Evolutionary conservation across 2,797 vertebrate species (phyloP), one percentile per base, ranked within the genome.

Genomic region (Pterois miles): DNA sequence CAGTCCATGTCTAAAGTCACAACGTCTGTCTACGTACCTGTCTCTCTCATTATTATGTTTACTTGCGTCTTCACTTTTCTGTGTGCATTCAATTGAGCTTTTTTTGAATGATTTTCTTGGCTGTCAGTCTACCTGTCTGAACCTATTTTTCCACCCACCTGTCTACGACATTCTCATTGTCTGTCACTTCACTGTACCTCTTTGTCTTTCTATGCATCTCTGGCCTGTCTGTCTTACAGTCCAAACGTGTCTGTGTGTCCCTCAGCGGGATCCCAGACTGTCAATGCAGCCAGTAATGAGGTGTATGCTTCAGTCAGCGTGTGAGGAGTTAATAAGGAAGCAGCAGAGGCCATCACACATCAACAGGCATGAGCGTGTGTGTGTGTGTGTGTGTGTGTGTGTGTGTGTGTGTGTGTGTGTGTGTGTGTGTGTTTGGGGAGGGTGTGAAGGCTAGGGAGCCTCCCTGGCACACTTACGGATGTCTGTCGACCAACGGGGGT

Each of bases 241-340:
- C 85, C 76, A 71, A 71, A 56, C 40, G 29, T 81, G 86, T 87
- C 65, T 88, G 84, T 71, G 73, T 64, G 81, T 86, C 69, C 86
- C 86, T 88, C 88, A 66, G 86, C 33, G 65, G 86, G 86, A 85
- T 66, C 66, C 80, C 88, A 62, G 89, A 74, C 91, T 90, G 91
- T 87, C 92, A 86, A 88, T 90, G 87, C 89, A 89, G 90, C 91
- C 87, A 76, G 83, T 94, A 94, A 92, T 94, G 94, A 95, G 92
- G 91, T 87, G 87, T 90, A 90, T 88, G 84, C 88, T 90, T 86
- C 88, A 93, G 91, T 91, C 94, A 89, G 92, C 93, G 86, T 93
- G 91, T 92, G 88, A 94, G 89, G 92, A 92, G 94, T 95, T 95
- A 95, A 95, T 95, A 94, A 95, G 92, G 92, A 90, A 93, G 86